Conservation (phyloP, 2,888 invertebrate genomes). For the Geophilus truncorum region DNA sequence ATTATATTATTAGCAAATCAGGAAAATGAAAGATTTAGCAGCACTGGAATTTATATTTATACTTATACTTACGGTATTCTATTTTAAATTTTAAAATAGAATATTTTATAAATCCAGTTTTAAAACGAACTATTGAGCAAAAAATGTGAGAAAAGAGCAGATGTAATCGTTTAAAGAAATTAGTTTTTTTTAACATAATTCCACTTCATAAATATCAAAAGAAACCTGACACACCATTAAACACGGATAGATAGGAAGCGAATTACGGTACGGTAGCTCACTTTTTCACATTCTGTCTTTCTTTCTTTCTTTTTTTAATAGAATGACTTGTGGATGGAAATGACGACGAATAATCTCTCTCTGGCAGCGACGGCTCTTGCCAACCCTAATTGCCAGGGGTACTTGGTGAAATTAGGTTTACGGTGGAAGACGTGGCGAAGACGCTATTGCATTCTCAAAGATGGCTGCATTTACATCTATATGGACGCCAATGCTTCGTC, state of each 20-base stretch:
- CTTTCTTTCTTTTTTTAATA: constrained; percentile 40
- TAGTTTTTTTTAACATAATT: neutral
- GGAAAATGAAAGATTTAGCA: too few species aligned
- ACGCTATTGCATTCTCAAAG: constrained; percentile 89
- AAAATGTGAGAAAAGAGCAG: neutral
- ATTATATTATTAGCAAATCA: too few species aligned
- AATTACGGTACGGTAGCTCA: too few species aligned
- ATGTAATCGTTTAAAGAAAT: neutral
- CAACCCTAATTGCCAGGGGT: constrained; percentile 88
- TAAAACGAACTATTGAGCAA: too few species aligned
- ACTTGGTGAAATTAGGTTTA: constrained; percentile 68
- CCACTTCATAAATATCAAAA: neutral
- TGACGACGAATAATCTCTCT: constrained; percentile 72
- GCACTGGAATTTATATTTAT: too few species aligned
- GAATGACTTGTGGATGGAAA: constrained; percentile 65
- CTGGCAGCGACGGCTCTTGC: constrained; percentile 68
- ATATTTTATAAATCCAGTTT: too few species aligned
- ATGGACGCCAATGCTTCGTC: constrained; percentile 78
- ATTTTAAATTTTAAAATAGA: too few species aligned
- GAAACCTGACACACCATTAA: neutral
- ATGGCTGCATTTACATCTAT: constrained; percentile 91
- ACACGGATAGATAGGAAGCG: too few species aligned
- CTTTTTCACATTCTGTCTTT: constrained; percentile 22
- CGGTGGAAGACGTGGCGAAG: constrained; percentile 79
- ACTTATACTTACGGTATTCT: too few species aligned